Conservation (phyloP, 92 coral and sea anemone genomes). For the Zoanthus solanderi region DNA sequence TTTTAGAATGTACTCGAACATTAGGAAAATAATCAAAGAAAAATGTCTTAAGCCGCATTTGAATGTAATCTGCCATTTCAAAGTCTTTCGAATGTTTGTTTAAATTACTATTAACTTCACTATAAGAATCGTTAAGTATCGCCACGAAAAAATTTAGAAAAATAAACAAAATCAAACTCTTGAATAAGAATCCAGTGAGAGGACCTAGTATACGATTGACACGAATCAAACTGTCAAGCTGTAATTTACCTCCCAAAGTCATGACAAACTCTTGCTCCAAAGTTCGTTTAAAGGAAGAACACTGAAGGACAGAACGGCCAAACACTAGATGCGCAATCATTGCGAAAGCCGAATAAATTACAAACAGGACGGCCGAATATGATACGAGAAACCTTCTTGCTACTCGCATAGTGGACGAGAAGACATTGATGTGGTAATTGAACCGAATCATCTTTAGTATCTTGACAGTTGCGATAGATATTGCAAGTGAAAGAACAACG, state of each 20-base stretch:
- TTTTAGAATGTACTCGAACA: background rate
- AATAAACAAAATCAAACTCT: constrained; percentile 69
- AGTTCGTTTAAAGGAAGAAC: constrained; percentile 56
- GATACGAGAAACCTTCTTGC: constrained; percentile 67
- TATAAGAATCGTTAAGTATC: constrained; percentile 80
- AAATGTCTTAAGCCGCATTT: constrained; percentile 57
- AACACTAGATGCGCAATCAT: constrained; percentile 51
- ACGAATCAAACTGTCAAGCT: constrained; percentile 46
- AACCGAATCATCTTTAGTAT: constrained; percentile 80
- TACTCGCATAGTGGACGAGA: constrained; percentile 67
- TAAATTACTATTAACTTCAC: constrained; percentile 61
- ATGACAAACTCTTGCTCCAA: constrained; percentile 67
- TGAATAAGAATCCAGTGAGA: constrained; percentile 68
- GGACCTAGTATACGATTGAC: constrained; percentile 68
- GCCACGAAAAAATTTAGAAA: constrained; percentile 85
- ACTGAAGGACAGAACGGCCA: constrained; percentile 57
- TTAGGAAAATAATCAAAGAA: constrained; percentile 26
- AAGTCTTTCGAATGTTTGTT: constrained; percentile 69
- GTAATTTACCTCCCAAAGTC: constrained; percentile 79
- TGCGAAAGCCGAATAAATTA: constrained; percentile 70
- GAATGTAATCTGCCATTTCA: constrained; percentile 83
- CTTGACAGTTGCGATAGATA: constrained; percentile 75
- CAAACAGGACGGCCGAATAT: constrained; percentile 65
- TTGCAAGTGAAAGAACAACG: constrained; percentile 66
- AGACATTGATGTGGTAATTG: constrained; percentile 77